Base-by-base conservation (phyloP, 2,888 invertebrate species). In the Lasioglossum pauxillum region DNA sequence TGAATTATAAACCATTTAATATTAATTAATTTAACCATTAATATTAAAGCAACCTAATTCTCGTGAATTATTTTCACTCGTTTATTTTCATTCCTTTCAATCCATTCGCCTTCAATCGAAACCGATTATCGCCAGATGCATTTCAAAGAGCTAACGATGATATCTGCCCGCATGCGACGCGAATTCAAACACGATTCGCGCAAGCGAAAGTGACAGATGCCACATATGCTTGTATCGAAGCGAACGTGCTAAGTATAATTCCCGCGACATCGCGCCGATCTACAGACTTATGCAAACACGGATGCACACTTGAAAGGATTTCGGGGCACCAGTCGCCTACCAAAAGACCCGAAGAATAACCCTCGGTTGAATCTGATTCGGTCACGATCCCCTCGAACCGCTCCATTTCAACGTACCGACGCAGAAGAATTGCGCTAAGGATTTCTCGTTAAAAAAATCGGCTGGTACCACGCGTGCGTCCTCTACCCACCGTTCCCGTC, bases 391-490 rank as follows among this genome's bases (percentile, higher is more conserved):
- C 27, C 38, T 41, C 14, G 27, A 23, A 5, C 31, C 46, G 10
- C 31, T 41, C 71, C 38, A 14, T 76, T 71, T 46, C 23, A 5
- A 49, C 35, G 46, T 57, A n/a, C 73, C 64, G 38, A 53, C n/a
- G 44, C 35, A 31, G 67, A 31, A 35, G 76, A 76, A 46, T 76
- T 35, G 64, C 31, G 76, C 27, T 46, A 53, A 73, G 64, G 67
- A 78, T 78, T 74, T 27, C 69, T 75, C n/a, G 69, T 7, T 5
- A 53, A 73, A 76, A 76, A 75, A 78, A 60, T 82, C 79, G 88
- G 69, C 75, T 80, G 76, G 78, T 64, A 71, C 78, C 75, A 67
- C 75, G 83, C 75, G 73, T 72, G 78, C 75, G 67, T 57, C 46
- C 60, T 64, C 77, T 41, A 64, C 31, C 49, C 53, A 49, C 41